Evolutionary conservation across 2,888 invertebrate genomes (phyloP).

Genomic region (Scrobipalpa costella): DNA sequence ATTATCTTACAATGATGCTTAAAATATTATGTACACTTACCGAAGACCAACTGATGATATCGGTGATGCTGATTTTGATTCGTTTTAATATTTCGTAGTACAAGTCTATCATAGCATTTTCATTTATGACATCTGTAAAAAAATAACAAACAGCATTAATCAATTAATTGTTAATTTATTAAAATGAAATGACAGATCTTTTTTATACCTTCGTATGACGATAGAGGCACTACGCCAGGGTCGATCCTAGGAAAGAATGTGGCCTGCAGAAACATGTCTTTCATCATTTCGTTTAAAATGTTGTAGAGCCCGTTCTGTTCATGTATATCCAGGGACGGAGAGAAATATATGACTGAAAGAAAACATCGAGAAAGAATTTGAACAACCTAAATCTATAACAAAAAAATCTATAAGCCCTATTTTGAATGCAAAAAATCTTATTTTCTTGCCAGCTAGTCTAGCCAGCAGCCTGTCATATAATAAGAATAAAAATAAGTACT

Average conservation of each 20-base stretch:
- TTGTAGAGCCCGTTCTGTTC: conserved; percentile 85
- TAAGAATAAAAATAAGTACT: too few species aligned
- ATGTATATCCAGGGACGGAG: conserved; percentile 86
- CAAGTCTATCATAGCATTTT: conserved; percentile 81
- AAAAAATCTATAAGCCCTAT: too few species aligned
- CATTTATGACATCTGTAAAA: conserved; percentile 78
- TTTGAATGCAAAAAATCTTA: too few species aligned
- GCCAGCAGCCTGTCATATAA: too few species aligned
- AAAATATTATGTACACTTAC: conserved; percentile 45
- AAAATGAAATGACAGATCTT: not conserved
- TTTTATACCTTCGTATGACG: conserved; percentile 63
- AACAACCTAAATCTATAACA: not conserved
- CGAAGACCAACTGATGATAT: conserved; percentile 40
- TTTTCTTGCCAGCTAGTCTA: too few species aligned
- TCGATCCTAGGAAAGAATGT: conserved; percentile 86
- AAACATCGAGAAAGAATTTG: not conserved
- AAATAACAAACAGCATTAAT: conserved; percentile 2
- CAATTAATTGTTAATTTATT: not conserved
- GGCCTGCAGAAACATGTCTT: conserved; percentile 89
- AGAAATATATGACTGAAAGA: conserved; percentile 69
- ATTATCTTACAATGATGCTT: not conserved
- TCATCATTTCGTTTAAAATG: conserved; percentile 85
- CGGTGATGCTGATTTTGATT: conserved; percentile 49
- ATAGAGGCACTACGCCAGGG: conserved; percentile 60
- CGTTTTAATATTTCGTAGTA: conserved; percentile 78